Evolutionary conservation across 2,797 vertebrate species (phyloP).

Genomic region (Eulemur coronatus): DNA sequence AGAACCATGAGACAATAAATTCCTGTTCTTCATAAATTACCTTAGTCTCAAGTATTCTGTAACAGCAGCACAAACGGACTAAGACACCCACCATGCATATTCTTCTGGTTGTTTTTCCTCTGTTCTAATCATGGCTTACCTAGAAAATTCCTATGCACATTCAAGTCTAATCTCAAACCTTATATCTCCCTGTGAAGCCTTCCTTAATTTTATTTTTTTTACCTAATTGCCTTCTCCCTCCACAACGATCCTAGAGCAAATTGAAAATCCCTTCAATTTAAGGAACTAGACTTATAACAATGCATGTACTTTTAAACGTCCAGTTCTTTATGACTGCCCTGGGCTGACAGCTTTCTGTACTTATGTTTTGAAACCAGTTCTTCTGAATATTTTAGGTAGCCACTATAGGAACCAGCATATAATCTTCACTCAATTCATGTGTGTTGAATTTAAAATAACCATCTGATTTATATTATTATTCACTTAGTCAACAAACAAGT

Average conservation of each 20-base stretch:
- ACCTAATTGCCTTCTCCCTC: background rate
- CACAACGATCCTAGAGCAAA: background rate
- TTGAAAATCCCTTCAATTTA: background rate
- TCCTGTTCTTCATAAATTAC: background rate
- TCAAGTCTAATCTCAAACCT: background rate
- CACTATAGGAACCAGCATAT: background rate
- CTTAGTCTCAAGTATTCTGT: background rate
- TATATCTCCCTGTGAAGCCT: background rate
- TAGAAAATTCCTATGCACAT: background rate
- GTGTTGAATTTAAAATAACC: background rate
- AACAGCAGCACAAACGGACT: background rate
- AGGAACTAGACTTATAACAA: background rate
- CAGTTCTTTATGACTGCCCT: background rate
- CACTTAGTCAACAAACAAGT: background rate
- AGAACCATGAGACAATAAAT: background rate
- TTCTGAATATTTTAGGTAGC: background rate
- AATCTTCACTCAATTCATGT: background rate
- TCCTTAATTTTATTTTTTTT: background rate
- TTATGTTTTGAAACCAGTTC: background rate
- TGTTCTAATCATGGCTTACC: background rate
- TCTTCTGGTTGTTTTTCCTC: background rate
- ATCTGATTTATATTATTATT: background rate
- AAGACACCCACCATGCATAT: background rate
- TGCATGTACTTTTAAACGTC: background rate
- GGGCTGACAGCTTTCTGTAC: background rate